These are phyloP conservation scores for Cynocephalus volans DNA, from an alignment of 2,113 vertebrate genomes.

Conservation along the genomic window DNA sequence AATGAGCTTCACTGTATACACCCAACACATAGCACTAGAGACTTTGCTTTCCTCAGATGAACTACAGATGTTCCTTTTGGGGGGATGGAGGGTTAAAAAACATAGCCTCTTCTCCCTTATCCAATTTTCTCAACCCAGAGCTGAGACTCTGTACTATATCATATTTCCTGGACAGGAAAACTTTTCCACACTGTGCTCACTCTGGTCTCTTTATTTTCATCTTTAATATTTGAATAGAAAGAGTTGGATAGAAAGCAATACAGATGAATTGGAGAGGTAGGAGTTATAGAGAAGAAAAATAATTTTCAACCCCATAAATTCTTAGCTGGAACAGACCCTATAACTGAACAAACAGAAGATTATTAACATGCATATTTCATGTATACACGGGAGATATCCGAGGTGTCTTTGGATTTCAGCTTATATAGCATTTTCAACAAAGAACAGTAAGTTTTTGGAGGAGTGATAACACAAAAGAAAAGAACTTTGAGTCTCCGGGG, in stretches of 20 bases:
- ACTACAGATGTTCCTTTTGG: background rate
- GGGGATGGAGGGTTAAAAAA: no score
- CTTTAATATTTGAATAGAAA: background rate
- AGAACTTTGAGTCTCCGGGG: background rate
- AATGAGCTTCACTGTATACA: background rate
- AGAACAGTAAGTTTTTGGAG: background rate
- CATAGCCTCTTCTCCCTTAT: background rate
- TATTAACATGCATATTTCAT: background rate
- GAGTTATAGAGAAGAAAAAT: background rate
- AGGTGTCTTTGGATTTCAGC: background rate
- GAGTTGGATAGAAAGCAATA: background rate
- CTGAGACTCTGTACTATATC: background rate
- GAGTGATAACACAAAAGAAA: background rate
- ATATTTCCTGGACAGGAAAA: background rate
- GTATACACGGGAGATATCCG: background rate
- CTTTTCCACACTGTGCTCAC: background rate
- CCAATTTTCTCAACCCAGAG: background rate
- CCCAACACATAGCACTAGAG: background rate
- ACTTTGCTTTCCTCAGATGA: background rate
- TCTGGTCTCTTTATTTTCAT: background rate
- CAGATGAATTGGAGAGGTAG: background rate
- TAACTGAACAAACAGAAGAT: background rate
- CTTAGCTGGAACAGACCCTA: background rate
- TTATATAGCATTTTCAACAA: background rate
- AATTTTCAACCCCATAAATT: background rate